Base-by-base conservation (phyloP, 2,888 invertebrate genomes). In the Onthophagus sagittarius region DNA sequence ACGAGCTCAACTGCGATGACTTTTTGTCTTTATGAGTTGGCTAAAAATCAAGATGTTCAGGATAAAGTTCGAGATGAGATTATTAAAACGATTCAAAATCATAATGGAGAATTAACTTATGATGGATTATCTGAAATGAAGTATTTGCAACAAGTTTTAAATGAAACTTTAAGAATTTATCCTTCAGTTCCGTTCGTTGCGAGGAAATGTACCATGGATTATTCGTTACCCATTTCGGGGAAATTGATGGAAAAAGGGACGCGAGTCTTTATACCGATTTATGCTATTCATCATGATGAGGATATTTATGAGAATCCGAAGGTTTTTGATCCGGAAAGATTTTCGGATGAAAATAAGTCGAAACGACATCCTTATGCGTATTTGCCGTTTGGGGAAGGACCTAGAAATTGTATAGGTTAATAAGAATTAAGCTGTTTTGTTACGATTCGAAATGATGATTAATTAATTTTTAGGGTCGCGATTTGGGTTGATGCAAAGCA, bases 1-100 rank as follows among this genome's bases (percentile, higher is more conserved):
- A 90, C 90, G 0, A 89, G 89, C 0, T 88, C 89, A 71, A 88
- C 88, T 0, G 80, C 89, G n/a, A 79, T 90, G 53, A 87, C 88
- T 0, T 89, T 89, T 76, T 87, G 87, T 0, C 83, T 88, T 7
- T 88, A 88, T 78, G 87, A 87, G 11, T 78, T 91, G 63, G 88
- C 89, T 0, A 72, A 75, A 13, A 80, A 87, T 76, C 82, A 79
- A 0, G 81, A 85, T 0, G 75, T 87, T 0, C 89, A 89, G 74
- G 79, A 84, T 0, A 85, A 82, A 75, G 74, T 87, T 1, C 82
- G 86, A 9, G 33, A 80, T 0, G 87, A 88, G 78, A 80, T 88
- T 5, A 72, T 79, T 0, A 65, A 76, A 0, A 79, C 81, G 2
- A 62, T 86, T 13, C 75, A 79, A 5, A 82, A 82, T 31, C 75